phyloP scores from a whole-genome alignment of 2,113 vertebrate genomes.

The Pelobates fuscus region DNA sequence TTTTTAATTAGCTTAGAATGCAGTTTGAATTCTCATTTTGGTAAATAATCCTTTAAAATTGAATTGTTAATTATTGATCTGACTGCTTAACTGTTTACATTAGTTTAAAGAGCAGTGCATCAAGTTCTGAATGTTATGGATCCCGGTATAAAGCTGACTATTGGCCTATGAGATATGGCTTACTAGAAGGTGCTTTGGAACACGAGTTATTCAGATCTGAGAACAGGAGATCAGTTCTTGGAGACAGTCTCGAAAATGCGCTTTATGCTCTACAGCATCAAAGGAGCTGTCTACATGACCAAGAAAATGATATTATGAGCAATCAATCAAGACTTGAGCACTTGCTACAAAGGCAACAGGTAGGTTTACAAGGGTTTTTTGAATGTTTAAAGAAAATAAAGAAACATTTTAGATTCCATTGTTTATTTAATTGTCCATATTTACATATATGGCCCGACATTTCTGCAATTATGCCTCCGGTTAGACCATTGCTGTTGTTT shows the following conservation, averaged over 20 bases:
- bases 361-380: too few relatives aligned
- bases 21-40: too few relatives aligned
- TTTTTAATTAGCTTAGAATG: too few relatives aligned
- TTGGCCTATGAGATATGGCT: not conserved
- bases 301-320: not conserved
- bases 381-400: too few relatives aligned
- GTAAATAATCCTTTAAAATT: too few relatives aligned
- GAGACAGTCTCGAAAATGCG: conserved; percentile 20
- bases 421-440: too few relatives aligned
- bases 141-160: not conserved
- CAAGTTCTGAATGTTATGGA: not conserved
- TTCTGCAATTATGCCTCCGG: too few relatives aligned
- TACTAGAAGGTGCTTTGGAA: conserved; percentile 6
- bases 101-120: conserved; percentile 21
- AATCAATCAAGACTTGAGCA: conserved; percentile 18
- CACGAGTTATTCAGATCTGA: conserved; percentile 29
- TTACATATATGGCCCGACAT: too few relatives aligned
- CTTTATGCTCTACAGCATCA: conserved; percentile 24
- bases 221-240: conserved; percentile 20
- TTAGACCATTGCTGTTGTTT: too few relatives aligned
- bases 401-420: too few relatives aligned
- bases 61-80: too few relatives aligned
- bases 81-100: too few relatives aligned
- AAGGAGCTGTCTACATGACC: conserved; percentile 13
- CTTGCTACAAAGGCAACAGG: conserved; percentile 33